Evolutionary conservation across 37 sponge, comb jelly and placozoan species (phyloP), one percentile per base, ranked within the genome.

Genomic region (Bolinopsis microptera): DNA sequence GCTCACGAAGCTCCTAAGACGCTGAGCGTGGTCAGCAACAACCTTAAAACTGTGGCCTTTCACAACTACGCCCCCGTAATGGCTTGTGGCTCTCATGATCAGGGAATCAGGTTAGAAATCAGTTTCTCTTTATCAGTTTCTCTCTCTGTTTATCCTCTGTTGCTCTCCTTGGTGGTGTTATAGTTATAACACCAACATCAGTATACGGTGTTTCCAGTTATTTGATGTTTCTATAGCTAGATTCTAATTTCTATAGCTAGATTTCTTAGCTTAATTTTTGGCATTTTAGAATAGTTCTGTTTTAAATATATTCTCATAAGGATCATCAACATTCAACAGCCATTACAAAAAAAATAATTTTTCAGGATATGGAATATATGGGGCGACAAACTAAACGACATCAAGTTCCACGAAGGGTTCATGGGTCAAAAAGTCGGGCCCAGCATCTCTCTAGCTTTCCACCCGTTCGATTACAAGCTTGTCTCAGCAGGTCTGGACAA

Each of bases 401-500:
- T 98, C 68, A 94, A 95, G 28, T 96, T 97, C 93, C 96, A 96
- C 93, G 96, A 96, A 94, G 98, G 98, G 13, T 98, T 98, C 88
- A 97, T 96, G 96, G 98, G 97, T 8, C 97, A 98, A 93, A 96
- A 94, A 69, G 96, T 98, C 32, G 96, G 94, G 0, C 95, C 95
- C 1, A 96, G 95, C 32, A 95, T 94, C 25, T 96, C 95, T 30
- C 93, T 98, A 25, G 94, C 96, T 31, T 98, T 98, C 80, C 98
- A 97, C 69, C 98, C 98, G 5, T 95, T 96, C 75, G 95, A 95
- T 94, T 86, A 86, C 61, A 86, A 86, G 61, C 90, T 86, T 18
- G 90, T 86, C 18, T 27, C 90, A 24, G 90, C 90, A 5, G 35
- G 36, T 1, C 35, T 41, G 36, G 90, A 86, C 31, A 86, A 86